Evolutionary conservation across 2,797 vertebrate species (phyloP).

Genomic region (Pangasius larnaudii): DNA sequence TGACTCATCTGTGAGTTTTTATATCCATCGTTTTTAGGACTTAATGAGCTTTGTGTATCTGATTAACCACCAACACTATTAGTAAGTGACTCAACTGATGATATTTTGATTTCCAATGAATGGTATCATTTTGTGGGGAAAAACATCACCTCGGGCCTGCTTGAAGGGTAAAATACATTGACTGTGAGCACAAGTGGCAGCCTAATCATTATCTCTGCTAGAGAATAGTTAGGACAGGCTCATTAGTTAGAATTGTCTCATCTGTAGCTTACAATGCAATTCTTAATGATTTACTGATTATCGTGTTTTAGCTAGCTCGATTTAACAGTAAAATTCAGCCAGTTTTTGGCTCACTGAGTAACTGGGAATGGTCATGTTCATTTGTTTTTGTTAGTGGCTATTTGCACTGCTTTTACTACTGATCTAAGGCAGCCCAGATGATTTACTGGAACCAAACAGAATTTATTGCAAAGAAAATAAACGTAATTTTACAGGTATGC

Average conservation of each 20-base stretch:
- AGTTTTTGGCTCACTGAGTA: background rate
- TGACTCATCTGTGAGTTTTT: background rate
- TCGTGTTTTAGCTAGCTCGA: background rate
- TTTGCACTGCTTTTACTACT: background rate
- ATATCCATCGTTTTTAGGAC: background rate
- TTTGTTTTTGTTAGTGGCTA: background rate
- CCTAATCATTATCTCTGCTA: background rate
- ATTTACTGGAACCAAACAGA: background rate
- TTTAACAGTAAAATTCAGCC: background rate
- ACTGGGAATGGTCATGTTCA: background rate
- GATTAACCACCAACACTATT: background rate
- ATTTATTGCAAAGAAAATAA: background rate
- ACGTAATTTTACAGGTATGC: background rate
- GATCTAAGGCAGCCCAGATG: background rate
- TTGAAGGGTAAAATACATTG: background rate
- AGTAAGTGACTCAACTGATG: background rate
- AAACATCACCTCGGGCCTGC: background rate
- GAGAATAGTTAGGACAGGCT: background rate
- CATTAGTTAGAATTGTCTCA: background rate
- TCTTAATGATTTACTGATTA: background rate
- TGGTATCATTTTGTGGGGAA: background rate
- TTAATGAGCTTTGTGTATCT: background rate
- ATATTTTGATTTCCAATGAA: background rate
- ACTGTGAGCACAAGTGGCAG: background rate
- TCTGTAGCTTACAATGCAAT: background rate